These are phyloP conservation scores for Lethenteron reissneri DNA, from an alignment of 2,113 vertebrate species.

Conservation along the genomic window DNA sequence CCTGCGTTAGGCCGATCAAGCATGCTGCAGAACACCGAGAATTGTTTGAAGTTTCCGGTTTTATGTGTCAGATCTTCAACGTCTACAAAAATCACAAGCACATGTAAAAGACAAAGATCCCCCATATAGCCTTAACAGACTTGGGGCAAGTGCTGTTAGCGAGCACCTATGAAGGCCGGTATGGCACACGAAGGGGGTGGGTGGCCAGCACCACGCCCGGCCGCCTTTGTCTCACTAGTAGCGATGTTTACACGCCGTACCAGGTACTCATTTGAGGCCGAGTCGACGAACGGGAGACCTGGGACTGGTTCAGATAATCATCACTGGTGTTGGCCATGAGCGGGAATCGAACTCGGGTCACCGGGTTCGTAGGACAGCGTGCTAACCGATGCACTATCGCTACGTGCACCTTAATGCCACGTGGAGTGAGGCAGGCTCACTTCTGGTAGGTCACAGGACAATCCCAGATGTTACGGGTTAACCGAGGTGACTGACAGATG, in stretches of 20 bases:
- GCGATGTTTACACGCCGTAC: neutral
- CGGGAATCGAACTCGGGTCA: no score
- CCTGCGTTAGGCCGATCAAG: constrained; percentile 64
- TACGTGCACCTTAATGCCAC: no score
- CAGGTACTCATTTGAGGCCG: neutral
- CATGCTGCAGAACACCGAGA: constrained; percentile 79
- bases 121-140: neutral
- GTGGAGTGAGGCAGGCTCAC: no score
- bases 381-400: no score
- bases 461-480: no score
- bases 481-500: no score
- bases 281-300: neutral
- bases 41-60: constrained; percentile 91
- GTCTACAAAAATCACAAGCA: constrained; percentile 23
- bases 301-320: no score
- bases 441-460: no score
- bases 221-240: neutral
- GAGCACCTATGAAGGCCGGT: neutral
- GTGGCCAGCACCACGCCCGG: neutral
- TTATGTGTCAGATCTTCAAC: constrained; percentile 73
- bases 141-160: neutral
- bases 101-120: neutral
- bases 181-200: neutral
- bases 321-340: no score
- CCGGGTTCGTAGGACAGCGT: no score